Evolutionary conservation across 2,797 vertebrate species (phyloP), one percentile per base, ranked within the genome.

Genomic region (Linurgus olivaceus): DNA sequence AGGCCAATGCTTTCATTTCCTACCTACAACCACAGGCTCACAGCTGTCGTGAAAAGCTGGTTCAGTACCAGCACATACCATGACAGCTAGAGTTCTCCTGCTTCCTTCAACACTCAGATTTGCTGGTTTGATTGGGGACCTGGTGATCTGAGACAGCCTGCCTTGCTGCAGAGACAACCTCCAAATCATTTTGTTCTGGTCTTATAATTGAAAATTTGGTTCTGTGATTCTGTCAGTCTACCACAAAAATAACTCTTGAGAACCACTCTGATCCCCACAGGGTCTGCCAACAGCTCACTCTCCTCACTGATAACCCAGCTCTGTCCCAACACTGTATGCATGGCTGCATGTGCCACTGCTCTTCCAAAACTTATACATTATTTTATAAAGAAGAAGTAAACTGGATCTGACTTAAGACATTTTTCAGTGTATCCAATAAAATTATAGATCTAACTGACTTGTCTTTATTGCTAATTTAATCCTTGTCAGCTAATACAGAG

Each of bases 391-490:
- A 47, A 45, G 25, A 84, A 86, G 28, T 66, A 48, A 91, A 47
- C 17, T 37, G 20, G 4, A 44, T 86, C 38, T 45, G 54, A 84
- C 52, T 48, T 9, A 75, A 54, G 38, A 28, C 28, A 25, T 50
- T 67, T 86, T 63, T 35, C 71, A 48, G 11, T 26, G 15, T 25
- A 81, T 62, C 29, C 10, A 55, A 59, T 55, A 47, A 62, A 78
- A 72, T 40, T 66, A 50, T 40, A 76, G 23, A 75, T 84, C 54
- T 25, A 44, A 40, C 21, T 65, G 33, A 57, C 8, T 76, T 42
- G 23, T 24, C 59, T 73, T 82, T 66, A 26, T 75, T 82, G 33
- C 37, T 79, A 25, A 76, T 95, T 91, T 85, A 87, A 79, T 54
- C 45, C 17, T 26, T 2, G 1, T 14, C 48, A 59, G 29, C 31